Evolutionary conservation across 2,888 invertebrate species (phyloP), one percentile per base, ranked within the genome.

Genomic region (Myathropa florea): DNA sequence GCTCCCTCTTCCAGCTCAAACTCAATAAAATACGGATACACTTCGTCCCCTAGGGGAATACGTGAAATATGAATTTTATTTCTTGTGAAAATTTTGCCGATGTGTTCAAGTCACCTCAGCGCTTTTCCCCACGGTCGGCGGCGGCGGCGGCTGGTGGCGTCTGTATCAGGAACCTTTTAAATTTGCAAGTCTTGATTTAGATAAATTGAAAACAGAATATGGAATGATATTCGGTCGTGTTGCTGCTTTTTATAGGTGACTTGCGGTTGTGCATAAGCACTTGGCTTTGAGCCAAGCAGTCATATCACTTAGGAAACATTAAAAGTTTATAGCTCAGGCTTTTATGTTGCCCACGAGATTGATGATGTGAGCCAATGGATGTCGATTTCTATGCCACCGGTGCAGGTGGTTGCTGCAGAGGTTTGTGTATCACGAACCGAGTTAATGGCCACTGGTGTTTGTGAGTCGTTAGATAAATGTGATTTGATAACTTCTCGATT

Each of bases 101-200:
- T 46, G 46, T 46, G 46, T 18, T 18, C 53, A 71, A 77, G 53
- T 67, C 63, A 60, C 23, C 39, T 39, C n/a, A n/a, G 14, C 46
- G 12, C 33, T 12, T 10, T 33, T 12, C 33, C 33, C 33, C 12
- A 30, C 28, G 59, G 55, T n/a, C 55, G 46, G 67, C 33, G 24
- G n/a, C 30, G 6, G 18, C 46, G 46, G 46, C n/a, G 18, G 9
- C 7, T 46, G 1, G 18, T 33, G 12, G 2, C 33, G 12, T 33
- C 46, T 7, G 46, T 46, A 46, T 46, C 46, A 18, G 46, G 77
- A 89, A 89, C 83, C 65, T 89, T 89, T 89, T 84, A 88, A 88
- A 88, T 88, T 86, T 88, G 77, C 85, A 88, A 88, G 88, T 88
- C 88, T 89, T 89, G 89, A 89, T 89, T 89, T 89, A 89, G 88